Conservation (phyloP, 2,888 invertebrate genomes). For the Melanchra persicariae region DNA sequence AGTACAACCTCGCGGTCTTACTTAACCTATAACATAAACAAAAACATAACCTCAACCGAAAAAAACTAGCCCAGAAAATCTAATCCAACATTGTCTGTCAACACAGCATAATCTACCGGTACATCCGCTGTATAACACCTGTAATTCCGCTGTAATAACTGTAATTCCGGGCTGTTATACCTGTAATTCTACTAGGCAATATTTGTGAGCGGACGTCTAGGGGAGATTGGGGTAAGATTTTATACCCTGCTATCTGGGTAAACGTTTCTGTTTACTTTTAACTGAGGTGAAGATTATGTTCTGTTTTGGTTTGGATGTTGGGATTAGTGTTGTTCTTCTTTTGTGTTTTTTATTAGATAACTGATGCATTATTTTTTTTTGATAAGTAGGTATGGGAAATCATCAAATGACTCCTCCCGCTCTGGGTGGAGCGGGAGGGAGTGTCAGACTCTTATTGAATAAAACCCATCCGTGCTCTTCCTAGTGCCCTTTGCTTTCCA, state of each 20-base stretch:
- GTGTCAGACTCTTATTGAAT: too few relatives aligned
- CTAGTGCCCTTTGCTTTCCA: too few relatives aligned
- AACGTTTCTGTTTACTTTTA: slow-evolving; percentile 62
- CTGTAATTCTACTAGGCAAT: slow-evolving; percentile 76
- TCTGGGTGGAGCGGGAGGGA: too few relatives aligned
- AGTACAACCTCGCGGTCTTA: too few relatives aligned
- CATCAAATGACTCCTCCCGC: too few relatives aligned
- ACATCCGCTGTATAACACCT: slow-evolving; percentile 60
- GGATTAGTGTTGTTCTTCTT: background rate
- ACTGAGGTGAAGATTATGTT: slow-evolving; percentile 52
- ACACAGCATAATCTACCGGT: slow-evolving; percentile 64
- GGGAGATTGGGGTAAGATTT: slow-evolving; percentile 61
- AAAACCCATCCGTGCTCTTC: too few relatives aligned
- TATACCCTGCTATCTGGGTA: slow-evolving; percentile 55
- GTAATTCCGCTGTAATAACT: slow-evolving; percentile 69
- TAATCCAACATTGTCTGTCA: slow-evolving; percentile 69
- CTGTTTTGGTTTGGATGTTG: slow-evolving; percentile 8
- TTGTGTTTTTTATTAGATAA: background rate
- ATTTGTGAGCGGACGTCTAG: slow-evolving; percentile 76
- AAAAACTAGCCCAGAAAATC: slow-evolving; percentile 3
- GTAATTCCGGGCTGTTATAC: slow-evolving; percentile 71
- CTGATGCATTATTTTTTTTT: background rate
- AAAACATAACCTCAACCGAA: background rate
- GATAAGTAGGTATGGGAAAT: too few relatives aligned
- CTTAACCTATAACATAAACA: background rate